phyloP scores from a whole-genome alignment of 2,888 invertebrate genomes.

The Phania funesta region DNA sequence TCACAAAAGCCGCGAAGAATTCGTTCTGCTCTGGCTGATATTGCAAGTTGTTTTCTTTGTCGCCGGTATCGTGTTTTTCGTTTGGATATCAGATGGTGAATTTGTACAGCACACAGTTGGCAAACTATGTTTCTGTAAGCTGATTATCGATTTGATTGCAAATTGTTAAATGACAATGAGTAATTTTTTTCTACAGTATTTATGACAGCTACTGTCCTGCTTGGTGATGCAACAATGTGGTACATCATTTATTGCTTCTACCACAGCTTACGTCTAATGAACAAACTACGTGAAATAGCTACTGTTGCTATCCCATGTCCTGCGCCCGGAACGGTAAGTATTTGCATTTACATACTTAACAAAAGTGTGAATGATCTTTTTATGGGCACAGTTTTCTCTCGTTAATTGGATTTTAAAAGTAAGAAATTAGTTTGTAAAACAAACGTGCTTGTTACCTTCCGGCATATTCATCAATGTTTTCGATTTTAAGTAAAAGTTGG shows the following conservation, averaged over 20 bases:
- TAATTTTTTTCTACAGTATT: conserved; percentile 70
- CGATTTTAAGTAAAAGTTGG: too few relatives aligned
- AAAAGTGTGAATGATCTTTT: too few relatives aligned
- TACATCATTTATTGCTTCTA: conserved; percentile 78
- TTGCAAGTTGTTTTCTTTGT: conserved; percentile 76
- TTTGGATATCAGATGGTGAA: conserved; percentile 75
- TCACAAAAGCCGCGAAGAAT: conserved; percentile 76
- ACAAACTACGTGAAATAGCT: conserved; percentile 79
- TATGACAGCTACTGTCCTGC: conserved; percentile 73
- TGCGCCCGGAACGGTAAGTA: conserved; percentile 78
- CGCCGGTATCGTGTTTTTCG: conserved; percentile 71
- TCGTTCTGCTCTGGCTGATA: conserved; percentile 79
- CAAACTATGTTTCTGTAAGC: conserved; percentile 77
- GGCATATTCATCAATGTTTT: too few relatives aligned
- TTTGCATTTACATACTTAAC: not conserved
- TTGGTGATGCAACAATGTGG: conserved; percentile 78
- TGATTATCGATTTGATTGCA: not conserved
- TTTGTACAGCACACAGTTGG: conserved; percentile 76
- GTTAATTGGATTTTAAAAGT: too few relatives aligned
- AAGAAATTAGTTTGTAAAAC: too few relatives aligned
- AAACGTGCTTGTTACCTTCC: too few relatives aligned
- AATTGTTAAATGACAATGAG: not conserved
- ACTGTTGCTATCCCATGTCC: conserved; percentile 80
- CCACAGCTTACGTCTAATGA: conserved; percentile 78
- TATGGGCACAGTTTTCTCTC: too few relatives aligned